These are phyloP conservation scores for Vicugna pacos DNA, from an alignment of 2,113 vertebrate species.

Conservation along the genomic window DNA sequence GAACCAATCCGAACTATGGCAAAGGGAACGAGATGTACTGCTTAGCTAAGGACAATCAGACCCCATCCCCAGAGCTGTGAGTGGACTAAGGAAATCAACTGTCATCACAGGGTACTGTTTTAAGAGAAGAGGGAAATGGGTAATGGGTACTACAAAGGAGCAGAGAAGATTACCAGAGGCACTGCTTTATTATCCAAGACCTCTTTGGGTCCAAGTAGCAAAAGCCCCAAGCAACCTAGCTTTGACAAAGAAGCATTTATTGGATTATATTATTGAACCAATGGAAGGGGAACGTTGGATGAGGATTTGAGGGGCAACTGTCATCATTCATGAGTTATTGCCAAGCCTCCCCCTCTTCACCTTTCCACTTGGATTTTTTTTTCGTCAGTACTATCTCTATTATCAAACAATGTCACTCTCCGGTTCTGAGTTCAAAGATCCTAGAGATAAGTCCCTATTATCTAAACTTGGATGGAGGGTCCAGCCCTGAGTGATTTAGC, in stretches of 20 bases:
- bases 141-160: background rate
- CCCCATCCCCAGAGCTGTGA: background rate
- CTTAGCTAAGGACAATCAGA: background rate
- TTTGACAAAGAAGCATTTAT: conserved; percentile 24
- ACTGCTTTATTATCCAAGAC: background rate
- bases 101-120: background rate
- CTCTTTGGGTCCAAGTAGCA: background rate
- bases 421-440: background rate
- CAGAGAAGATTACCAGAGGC: background rate
- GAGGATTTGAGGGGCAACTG: background rate
- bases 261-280: background rate
- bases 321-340: background rate
- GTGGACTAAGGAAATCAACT: background rate
- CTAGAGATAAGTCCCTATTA: background rate
- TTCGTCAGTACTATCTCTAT: background rate
- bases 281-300: background rate
- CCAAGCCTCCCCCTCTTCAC: background rate
- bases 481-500: background rate
- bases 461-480: background rate
- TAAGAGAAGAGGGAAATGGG: background rate
- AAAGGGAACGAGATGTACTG: background rate
- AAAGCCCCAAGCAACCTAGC: background rate
- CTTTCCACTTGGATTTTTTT: background rate
- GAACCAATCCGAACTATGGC: background rate
- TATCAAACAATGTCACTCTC: background rate